Conservation (phyloP, 2,888 invertebrate species). For the Ischnura elegans region DNA sequence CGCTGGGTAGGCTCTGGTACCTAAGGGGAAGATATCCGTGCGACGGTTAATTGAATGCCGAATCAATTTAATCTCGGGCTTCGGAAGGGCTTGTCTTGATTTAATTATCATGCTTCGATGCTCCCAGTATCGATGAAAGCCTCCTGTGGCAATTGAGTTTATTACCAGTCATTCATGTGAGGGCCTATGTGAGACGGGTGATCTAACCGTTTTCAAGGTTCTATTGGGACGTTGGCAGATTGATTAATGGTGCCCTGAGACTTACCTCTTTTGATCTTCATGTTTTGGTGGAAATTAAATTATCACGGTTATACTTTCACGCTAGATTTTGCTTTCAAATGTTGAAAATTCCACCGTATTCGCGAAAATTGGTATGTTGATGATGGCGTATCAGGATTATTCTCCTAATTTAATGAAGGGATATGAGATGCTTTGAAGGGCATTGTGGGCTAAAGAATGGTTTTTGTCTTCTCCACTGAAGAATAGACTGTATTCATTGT, state of each 20-base stretch:
- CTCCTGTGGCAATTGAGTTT: slow-evolving; percentile 20
- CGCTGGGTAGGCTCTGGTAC: not conserved
- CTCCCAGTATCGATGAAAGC: slow-evolving; percentile 12
- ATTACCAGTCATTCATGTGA: not conserved
- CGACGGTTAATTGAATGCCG: slow-evolving; percentile 38
- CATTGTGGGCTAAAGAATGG: no score
- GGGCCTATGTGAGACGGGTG: not conserved
- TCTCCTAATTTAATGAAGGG: no score
- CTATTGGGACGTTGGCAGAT: not conserved
- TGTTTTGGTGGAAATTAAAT: not conserved
- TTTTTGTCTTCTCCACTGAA: no score
- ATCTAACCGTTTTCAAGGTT: not conserved
- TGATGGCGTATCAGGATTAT: no score
- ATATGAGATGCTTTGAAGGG: no score
- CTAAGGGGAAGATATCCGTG: slow-evolving; percentile 2
- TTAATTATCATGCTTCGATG: slow-evolving; percentile 15
- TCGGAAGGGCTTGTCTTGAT: slow-evolving; percentile 20
- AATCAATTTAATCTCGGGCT: slow-evolving; percentile 20
- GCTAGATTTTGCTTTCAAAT: no score
- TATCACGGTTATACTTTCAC: no score
- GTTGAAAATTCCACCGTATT: no score
- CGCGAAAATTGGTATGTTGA: no score
- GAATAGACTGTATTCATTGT: no score
- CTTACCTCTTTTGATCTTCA: not conserved
- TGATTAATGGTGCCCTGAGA: not conserved